Evolutionary conservation across 1,140 invertebrate species (phyloP).

Genomic region (Cherax destructor): DNA sequence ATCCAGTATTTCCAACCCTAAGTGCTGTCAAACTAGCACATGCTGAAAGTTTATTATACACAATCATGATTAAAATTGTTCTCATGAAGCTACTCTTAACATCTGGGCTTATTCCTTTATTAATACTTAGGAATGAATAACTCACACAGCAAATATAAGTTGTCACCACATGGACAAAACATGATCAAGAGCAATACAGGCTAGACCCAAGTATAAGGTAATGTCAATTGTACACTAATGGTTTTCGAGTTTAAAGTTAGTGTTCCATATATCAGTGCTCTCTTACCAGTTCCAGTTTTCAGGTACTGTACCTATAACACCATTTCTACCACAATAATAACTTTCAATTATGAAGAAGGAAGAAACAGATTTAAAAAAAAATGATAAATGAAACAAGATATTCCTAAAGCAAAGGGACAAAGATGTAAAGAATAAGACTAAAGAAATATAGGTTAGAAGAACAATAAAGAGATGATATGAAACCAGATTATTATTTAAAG

Average conservation of each 20-base stretch:
- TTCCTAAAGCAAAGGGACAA: too few relatives aligned
- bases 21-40: conserved; percentile 4
- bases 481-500: background rate
- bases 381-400: background rate
- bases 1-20: background rate
- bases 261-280: conserved; percentile 41
- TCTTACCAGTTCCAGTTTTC: conserved; percentile 36
- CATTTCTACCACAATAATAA: conserved; percentile 12
- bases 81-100: conserved; percentile 4
- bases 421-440: background rate
- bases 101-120: conserved; percentile 6
- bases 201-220: conserved; percentile 11
- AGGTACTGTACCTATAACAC: conserved; percentile 49
- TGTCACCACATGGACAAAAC: background rate
- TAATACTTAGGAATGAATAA: background rate
- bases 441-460: background rate
- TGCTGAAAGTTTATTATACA: background rate
- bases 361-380: background rate
- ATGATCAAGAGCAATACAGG: background rate
- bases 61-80: conserved; percentile 6
- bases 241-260: background rate
- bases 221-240: conserved; percentile 14
- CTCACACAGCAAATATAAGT: background rate
- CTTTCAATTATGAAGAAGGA: background rate
- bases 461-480: background rate